Evolutionary conservation across 2,113 vertebrate species (phyloP).

Genomic region (Motacilla tschutschensis): DNA sequence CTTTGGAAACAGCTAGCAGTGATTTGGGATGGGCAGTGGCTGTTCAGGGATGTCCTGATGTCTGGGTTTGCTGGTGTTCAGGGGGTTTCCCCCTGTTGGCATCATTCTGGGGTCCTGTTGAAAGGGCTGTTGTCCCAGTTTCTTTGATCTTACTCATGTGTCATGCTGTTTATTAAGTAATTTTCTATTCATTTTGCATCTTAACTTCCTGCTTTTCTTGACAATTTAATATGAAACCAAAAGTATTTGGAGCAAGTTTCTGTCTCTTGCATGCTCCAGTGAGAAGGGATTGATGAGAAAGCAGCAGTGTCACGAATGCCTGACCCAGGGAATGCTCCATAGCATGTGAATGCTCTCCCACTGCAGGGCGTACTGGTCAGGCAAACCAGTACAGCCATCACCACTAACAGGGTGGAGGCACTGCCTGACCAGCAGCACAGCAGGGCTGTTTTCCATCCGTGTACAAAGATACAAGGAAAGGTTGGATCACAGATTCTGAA

Average conservation of each 20-base stretch:
- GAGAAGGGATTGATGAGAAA: not conserved
- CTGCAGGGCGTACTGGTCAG: not conserved
- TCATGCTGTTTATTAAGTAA: not conserved
- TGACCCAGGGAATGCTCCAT: not conserved
- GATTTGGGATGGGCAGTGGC: not conserved
- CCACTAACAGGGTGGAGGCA: not conserved
- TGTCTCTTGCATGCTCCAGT: not conserved
- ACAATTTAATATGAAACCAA: not conserved
- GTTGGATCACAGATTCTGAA: not conserved
- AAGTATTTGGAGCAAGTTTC: not conserved
- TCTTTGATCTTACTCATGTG: not conserved
- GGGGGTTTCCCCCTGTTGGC: not conserved
- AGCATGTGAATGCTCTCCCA: not conserved
- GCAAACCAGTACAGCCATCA: not conserved
- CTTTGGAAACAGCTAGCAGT: not conserved
- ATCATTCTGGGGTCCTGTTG: not conserved
- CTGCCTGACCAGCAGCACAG: not conserved
- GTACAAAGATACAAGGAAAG: not conserved
- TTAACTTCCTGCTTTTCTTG: not conserved
- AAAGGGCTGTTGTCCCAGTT: not conserved
- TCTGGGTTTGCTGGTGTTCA: not conserved
- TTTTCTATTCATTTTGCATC: not conserved
- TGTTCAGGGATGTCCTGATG: not conserved
- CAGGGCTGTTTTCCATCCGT: rapidly evolving
- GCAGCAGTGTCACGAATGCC: not conserved